These are phyloP conservation scores for Rhabdornis inornatus DNA, from an alignment of 2,113 vertebrate genomes.

Conservation along the genomic window DNA sequence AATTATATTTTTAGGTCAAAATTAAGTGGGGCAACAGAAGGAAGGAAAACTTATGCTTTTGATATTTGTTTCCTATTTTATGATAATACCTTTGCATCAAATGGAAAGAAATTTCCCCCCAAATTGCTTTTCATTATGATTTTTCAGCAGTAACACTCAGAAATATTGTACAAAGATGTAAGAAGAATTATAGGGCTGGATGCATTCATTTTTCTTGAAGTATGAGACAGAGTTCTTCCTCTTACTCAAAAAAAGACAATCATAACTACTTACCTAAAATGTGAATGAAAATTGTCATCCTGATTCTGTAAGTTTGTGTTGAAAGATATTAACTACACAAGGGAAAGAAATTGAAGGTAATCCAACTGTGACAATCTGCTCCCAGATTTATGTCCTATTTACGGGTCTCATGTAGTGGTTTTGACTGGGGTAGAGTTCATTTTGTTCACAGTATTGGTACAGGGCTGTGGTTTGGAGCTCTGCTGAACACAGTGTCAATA, in stretches of 20 bases:
- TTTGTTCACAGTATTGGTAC: not conserved
- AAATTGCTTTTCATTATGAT: not conserved
- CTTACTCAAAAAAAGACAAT: not conserved
- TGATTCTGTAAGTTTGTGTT: not conserved
- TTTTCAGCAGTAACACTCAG: not conserved
- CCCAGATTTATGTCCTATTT: not conserved
- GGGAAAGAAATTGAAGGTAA: not conserved
- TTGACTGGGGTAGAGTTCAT: not conserved
- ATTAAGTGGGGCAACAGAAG: not conserved
- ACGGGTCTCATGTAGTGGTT: not conserved
- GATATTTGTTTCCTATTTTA: not conserved
- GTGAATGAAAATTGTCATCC: not conserved
- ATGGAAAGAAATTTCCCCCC: not conserved
- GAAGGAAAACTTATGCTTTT: not conserved
- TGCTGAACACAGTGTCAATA: accelerated
- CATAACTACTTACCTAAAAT: not conserved
- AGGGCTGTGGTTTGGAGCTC: not conserved
- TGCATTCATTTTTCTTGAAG: not conserved
- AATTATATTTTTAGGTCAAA: not conserved
- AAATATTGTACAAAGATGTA: not conserved
- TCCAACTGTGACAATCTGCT: not conserved
- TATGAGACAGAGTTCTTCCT: not conserved
- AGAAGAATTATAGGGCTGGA: not conserved
- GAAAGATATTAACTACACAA: not conserved
- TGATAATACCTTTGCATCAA: not conserved